phyloP scores from a whole-genome alignment of 2,888 invertebrate genomes.

The Eupithecia pulchellata region DNA sequence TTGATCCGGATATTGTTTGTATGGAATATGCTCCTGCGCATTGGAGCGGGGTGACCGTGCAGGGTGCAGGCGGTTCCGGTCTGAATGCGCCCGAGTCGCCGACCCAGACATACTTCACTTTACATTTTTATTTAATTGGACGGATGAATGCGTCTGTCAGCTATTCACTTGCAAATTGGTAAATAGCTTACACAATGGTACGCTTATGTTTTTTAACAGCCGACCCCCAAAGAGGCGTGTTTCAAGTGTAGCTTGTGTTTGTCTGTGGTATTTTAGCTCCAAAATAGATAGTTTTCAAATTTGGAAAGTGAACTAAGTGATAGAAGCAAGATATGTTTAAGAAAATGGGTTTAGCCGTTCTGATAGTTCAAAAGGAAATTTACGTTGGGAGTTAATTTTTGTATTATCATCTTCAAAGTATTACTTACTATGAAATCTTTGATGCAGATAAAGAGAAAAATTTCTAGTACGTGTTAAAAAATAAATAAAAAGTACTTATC shows the following conservation, averaged over 20 bases:
- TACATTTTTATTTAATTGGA: conserved; percentile 26
- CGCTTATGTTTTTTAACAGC: neutral
- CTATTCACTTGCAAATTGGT: conserved; percentile 16
- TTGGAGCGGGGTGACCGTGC: conserved; percentile 68
- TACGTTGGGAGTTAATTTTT: neutral
- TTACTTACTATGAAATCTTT: neutral
- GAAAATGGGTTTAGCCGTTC: too few relatives aligned
- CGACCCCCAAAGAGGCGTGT: too few relatives aligned
- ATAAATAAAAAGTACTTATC: neutral
- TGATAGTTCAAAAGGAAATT: neutral
- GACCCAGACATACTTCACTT: conserved; percentile 37
- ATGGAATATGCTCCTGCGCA: conserved; percentile 63
- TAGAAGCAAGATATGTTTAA: too few relatives aligned
- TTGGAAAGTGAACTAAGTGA: too few relatives aligned
- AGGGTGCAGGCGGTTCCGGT: conserved; percentile 62
- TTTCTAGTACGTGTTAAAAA: neutral
- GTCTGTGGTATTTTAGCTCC: too few relatives aligned
- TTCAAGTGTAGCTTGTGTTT: too few relatives aligned
- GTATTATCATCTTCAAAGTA: neutral
- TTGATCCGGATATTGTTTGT: conserved; percentile 80
- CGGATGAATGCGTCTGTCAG: conserved; percentile 28
- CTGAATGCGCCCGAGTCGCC: conserved; percentile 60
- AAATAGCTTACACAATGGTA: neutral
- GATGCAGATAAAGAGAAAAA: neutral
- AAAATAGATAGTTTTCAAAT: too few relatives aligned